Evolutionary conservation across 2,797 vertebrate genomes (phyloP).

Genomic region (Euphonia xanthogaster): DNA sequence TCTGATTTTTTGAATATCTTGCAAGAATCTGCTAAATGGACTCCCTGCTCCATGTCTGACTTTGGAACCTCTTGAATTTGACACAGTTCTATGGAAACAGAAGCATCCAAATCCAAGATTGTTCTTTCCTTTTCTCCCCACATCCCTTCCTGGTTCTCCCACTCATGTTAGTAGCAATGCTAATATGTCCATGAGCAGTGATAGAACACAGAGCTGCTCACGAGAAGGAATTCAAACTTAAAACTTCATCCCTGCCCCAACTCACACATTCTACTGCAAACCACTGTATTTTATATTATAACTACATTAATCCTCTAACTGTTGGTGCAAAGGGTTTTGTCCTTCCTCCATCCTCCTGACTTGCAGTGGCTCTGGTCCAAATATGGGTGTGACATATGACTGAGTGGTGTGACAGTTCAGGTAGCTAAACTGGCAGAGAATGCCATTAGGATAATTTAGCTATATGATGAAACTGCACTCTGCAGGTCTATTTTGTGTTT

Average conservation of each 20-base stretch:
- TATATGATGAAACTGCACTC: background rate
- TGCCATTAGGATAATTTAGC: background rate
- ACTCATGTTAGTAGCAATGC: background rate
- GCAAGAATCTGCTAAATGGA: background rate
- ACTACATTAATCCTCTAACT: background rate
- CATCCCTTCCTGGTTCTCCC: background rate
- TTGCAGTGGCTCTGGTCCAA: background rate
- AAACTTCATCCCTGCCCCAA: fast-evolving
- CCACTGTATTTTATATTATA: background rate
- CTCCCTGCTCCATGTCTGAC: fast-evolving
- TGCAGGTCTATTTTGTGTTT: background rate
- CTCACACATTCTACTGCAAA: background rate
- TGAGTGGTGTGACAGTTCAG: background rate
- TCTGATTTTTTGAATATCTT: background rate
- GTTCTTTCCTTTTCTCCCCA: background rate
- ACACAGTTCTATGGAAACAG: background rate
- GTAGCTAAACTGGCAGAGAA: background rate
- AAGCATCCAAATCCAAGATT: background rate
- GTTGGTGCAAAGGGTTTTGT: background rate
- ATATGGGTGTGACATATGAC: background rate
- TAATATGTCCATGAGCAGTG: background rate
- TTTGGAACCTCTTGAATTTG: background rate
- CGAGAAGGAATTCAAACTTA: background rate
- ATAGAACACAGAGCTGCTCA: background rate
- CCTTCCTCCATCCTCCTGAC: background rate